Percentiles rank a stretch among this genome's conserved stretches.
These are phyloP conservation scores for Agelas oroides DNA, from an alignment of 37 sponge, comb jelly and placozoan species.

Conservation along the genomic window DNA sequence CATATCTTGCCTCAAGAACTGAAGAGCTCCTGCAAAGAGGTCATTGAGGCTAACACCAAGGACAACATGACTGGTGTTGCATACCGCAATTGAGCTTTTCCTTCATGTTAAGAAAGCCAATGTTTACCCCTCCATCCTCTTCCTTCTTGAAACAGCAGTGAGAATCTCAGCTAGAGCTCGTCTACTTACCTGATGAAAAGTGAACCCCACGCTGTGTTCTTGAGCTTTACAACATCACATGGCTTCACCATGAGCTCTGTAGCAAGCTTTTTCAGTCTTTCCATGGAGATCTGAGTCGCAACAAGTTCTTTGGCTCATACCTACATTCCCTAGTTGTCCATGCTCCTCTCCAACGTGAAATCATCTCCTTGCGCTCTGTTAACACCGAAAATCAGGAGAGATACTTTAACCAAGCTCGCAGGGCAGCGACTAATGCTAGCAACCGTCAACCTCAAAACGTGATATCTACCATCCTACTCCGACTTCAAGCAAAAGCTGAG, in stretches of 20 bases:
- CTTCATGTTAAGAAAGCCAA: background rate
- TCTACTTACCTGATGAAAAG: background rate
- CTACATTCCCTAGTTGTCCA: too few species aligned
- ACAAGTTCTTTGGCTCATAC: too few species aligned
- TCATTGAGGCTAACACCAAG: too few species aligned
- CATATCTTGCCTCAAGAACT: background rate
- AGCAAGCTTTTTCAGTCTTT: background rate
- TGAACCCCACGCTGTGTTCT: slow-evolving; percentile 7
- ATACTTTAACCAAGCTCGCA: slow-evolving; percentile 9
- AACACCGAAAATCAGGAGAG: slow-evolving; percentile 25
- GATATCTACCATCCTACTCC: background rate
- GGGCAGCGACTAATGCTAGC: background rate
- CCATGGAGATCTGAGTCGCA: background rate
- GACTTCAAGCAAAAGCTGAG: slow-evolving; percentile 27
- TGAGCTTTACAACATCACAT: slow-evolving; percentile 14
- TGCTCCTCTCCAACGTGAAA: slow-evolving; percentile 34
- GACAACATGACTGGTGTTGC: slow-evolving; percentile 10
- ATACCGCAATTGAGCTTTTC: background rate
- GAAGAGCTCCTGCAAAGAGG: background rate
- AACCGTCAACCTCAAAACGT: slow-evolving; percentile 30
- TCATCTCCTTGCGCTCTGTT: slow-evolving; percentile 17
- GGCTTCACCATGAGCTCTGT: slow-evolving; percentile 10
- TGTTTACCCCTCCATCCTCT: background rate
- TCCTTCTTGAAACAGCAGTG: too few species aligned
- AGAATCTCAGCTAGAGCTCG: background rate